Evolutionary conservation across 2,888 invertebrate genomes (phyloP), one percentile per base, ranked within the genome.

Genomic region (Marasmarcha lunaedactyla): DNA sequence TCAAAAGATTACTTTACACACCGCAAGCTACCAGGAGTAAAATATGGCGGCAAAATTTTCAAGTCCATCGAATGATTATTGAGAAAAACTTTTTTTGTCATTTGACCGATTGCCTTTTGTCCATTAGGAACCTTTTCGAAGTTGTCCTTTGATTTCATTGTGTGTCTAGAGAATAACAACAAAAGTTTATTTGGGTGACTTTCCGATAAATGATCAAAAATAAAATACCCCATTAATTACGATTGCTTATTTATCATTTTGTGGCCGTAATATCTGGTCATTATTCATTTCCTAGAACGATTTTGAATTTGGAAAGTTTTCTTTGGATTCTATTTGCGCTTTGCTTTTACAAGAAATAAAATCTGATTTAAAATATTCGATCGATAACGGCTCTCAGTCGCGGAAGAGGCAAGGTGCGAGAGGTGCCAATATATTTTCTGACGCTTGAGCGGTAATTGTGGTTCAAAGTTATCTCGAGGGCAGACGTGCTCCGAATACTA

Each of bases 361-460:
- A 15, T 20, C n/a, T 36, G 10, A 10, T 25, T 6, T 36, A 14
- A 36, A 12, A 36, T 7, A 36, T 2, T 11, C 15, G 20, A 10
- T 36, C 25, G 12, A 25, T 11, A 15, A 10, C 20, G 36, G 15
- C n/a, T 20, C 11, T 20, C 20, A 7, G 10, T 13, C 33, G 20
- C 20, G 20, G 20, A 20, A 11, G 30, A 30, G 11, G 30, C 11
- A 9, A 30, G 30, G 30, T 30, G 9, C 11, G 30, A 11, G 63
- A 76, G 73, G 71, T 73, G 77, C 76, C 77, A 78, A 79, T 77
- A 78, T 78, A 77, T 79, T 76, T 77, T 65, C 77, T 76, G 73
- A 70, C 71, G 77, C 63, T 66, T 73, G 74, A 76, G 68, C 77
- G 76, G 77, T 79, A 76, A 76, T 79, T 79, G 77, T 76, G 76